Conservation (phyloP, 2,113 vertebrate species). For the Malurus alboscapulatus region DNA sequence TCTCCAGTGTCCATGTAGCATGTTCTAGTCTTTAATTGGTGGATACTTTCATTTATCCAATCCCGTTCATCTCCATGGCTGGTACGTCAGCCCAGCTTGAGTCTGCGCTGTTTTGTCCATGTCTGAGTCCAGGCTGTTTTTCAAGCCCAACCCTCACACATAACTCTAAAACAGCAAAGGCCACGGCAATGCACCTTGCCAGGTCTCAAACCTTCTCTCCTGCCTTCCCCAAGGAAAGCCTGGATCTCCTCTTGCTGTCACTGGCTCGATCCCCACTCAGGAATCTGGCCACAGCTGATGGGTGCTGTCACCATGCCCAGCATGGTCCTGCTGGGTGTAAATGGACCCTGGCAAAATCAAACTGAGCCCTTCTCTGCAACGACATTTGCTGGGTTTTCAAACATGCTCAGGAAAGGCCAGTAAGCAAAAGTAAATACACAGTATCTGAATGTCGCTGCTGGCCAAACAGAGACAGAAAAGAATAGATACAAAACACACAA, state of each 20-base stretch:
- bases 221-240: fast-evolving
- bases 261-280: not conserved
- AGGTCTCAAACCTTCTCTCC: not conserved
- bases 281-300: fast-evolving
- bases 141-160: too few species aligned
- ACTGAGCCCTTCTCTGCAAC: not conserved
- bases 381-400: not conserved
- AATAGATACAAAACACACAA: too few species aligned
- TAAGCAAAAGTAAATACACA: not conserved
- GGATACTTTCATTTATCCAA: too few species aligned
- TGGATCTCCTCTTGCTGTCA: not conserved
- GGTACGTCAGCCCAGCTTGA: too few species aligned
- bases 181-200: not conserved
- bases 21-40: too few species aligned
- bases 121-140: too few species aligned
- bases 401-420: not conserved
- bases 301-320: fast-evolving
- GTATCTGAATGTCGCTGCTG: not conserved
- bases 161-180: too few species aligned
- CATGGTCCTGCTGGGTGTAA: not conserved
- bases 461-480: too few species aligned
- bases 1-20: too few species aligned
- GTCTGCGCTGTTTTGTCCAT: too few species aligned
- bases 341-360: not conserved
- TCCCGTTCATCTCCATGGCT: too few species aligned